A percentile compares a stretch with the other conserved stretches of the same genome.
Evolutionary conservation across 2,797 vertebrate species (phyloP).

Genomic region (Falco rusticolus): DNA sequence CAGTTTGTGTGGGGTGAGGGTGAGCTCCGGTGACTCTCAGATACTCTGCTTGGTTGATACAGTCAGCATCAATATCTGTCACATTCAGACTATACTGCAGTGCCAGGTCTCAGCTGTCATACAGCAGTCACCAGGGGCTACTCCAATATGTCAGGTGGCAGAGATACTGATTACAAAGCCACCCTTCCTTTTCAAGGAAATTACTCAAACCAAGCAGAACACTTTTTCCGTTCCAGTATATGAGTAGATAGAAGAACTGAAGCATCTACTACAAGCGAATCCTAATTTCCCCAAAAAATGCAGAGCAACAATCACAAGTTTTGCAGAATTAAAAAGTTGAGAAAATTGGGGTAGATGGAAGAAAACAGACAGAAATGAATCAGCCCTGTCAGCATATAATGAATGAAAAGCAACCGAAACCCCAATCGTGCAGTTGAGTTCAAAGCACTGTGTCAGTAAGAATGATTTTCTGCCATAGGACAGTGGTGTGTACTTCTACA

Average conservation of each 20-base stretch:
- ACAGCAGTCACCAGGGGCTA: background rate
- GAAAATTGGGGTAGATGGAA: background rate
- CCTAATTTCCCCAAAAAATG: background rate
- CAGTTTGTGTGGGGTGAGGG: background rate
- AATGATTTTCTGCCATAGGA: background rate
- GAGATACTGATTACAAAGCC: background rate
- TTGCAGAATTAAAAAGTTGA: background rate
- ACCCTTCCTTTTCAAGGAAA: background rate
- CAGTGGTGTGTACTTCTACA: background rate
- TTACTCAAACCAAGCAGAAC: background rate
- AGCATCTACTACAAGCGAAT: background rate
- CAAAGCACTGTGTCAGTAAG: background rate
- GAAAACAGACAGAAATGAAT: background rate
- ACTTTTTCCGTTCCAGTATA: background rate
- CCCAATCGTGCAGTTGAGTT: background rate
- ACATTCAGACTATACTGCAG: background rate
- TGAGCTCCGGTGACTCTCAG: slow-evolving; percentile 25
- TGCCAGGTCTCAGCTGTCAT: background rate
- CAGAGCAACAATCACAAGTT: background rate
- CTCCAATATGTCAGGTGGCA: background rate
- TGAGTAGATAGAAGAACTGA: background rate
- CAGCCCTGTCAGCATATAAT: background rate
- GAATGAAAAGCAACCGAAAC: background rate
- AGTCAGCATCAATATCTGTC: slow-evolving; percentile 5
- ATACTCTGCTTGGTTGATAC: background rate